These are phyloP conservation scores for Pseudomyrmex dendroicus DNA, from an alignment of 1,140 invertebrate species.

Conservation along the genomic window DNA sequence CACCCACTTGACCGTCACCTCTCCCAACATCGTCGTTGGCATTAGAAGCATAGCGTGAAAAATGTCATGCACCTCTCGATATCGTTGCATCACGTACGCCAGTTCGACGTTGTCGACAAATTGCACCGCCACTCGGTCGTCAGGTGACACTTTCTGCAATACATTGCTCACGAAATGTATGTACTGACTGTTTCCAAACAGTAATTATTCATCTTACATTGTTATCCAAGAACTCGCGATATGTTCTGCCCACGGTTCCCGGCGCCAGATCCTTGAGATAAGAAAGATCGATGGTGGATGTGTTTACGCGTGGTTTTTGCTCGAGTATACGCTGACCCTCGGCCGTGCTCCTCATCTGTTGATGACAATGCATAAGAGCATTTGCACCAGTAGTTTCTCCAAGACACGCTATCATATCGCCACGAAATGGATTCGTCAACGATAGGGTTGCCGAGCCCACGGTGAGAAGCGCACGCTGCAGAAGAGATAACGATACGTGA, in stretches of 20 bases:
- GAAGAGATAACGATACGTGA: constrained; percentile 89
- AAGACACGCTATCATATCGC: constrained; percentile 97
- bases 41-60: constrained; percentile 95
- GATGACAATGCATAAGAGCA: constrained; percentile 89
- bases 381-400: constrained; percentile 94
- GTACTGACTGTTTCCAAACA: not conserved
- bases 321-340: constrained; percentile 91
- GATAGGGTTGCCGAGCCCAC: constrained; percentile 92
- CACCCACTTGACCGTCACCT: constrained; percentile 98
- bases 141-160: constrained; percentile 94
- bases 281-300: constrained; percentile 91
- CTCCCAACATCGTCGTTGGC: constrained; percentile 98
- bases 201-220: constrained; percentile 87
- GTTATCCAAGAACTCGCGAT: constrained; percentile 92
- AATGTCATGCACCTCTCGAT: constrained; percentile 98
- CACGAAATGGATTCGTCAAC: constrained; percentile 89
- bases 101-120: constrained; percentile 96
- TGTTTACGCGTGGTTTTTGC: constrained; percentile 95
- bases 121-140: constrained; percentile 94
- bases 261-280: constrained; percentile 90
- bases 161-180: not conserved
- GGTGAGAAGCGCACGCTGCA: constrained; percentile 92
- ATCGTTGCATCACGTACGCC: constrained; percentile 98
- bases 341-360: constrained; percentile 88
- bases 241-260: constrained; percentile 93